Base-by-base conservation (phyloP, 2,113 vertebrate genomes). In the Natator depressus region DNA sequence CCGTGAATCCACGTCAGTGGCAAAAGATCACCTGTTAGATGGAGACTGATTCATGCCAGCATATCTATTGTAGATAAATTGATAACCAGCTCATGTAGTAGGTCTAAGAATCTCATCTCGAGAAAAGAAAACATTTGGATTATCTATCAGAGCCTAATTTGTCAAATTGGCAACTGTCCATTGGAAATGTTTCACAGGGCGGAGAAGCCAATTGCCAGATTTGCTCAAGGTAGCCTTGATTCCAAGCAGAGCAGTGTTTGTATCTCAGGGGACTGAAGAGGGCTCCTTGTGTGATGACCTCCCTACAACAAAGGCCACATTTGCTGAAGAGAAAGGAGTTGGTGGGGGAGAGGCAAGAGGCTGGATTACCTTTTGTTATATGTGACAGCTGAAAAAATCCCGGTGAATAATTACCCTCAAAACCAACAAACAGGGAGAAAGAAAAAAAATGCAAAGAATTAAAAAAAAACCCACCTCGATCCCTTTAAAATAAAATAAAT, bases 361-460 rank as follows among this genome's bases (percentile, higher is more conserved):
- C 62, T 0, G 8, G 94, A 95, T 98, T 98, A 98, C 97, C 98
- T 98, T 99, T 99, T 99, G 98, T 99, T 96, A 80, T 22, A 84
- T 98, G 96, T 98, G 99, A 98, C 98, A 99, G 98, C 98, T 98
- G 98, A 99, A 99, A 99, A 98, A 98, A 97, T 98, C 96, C 90
- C 50, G 82, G 97, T 99, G 99, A 99, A 99, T 99, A 99, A 99
- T 99, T 98, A 98, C 98, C 98, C 95, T 93, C 95, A 96, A 98
- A 98, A 98, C 98, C 98, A 98, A 98, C 94, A 98, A 97, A 98
- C 91, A 95, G 97, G 94, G 93, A 98, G 38, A 95, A 92, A 96
- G 89, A 95, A 95, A 95, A 97, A 97, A 95, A 94, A 87, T 2
- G 46, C 31, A 85, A 85, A 84, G 91, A 87, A 90, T 82, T 82